Evolutionary conservation across 2,888 invertebrate species (phyloP).

Genomic region (Balanococcus diminutus): DNA sequence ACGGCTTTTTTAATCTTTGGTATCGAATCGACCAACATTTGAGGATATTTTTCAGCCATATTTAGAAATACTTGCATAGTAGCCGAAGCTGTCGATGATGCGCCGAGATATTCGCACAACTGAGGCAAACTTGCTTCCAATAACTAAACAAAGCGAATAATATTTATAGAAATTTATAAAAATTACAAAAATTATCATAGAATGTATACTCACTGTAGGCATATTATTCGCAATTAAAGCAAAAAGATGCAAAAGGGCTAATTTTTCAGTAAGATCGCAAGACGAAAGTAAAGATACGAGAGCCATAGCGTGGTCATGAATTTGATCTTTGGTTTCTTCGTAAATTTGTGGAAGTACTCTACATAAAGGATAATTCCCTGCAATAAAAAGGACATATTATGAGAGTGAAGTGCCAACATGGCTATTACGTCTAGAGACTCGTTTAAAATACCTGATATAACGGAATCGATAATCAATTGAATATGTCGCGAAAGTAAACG

Average conservation of each 20-base stretch:
- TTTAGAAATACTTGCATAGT: conserved; percentile 77
- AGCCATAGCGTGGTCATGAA: conserved; percentile 83
- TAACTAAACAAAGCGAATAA: conserved; percentile 64
- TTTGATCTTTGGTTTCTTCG: conserved; percentile 82
- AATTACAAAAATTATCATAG: too few species aligned
- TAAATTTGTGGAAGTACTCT: conserved; percentile 90
- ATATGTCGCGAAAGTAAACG: conserved; percentile 84
- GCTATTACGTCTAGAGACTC: neutral
- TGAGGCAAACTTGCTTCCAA: conserved; percentile 82
- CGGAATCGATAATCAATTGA: conserved; percentile 87
- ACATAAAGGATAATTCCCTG: conserved; percentile 86
- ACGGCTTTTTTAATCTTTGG: conserved; percentile 72
- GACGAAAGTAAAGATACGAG: conserved; percentile 79
- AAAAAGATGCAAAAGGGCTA: conserved; percentile 82
- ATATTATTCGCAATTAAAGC: conserved; percentile 81
- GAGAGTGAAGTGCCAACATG: neutral
- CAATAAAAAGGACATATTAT: neutral
- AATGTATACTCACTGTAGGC: conserved; percentile 68
- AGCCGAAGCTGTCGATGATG: conserved; percentile 68
- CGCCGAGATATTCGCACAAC: conserved; percentile 76
- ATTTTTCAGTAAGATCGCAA: conserved; percentile 84
- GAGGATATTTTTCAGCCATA: conserved; percentile 74
- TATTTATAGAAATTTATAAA: too few species aligned
- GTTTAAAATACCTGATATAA: conserved; percentile 74
- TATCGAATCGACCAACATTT: conserved; percentile 74